Evolutionary conservation across 2,113 vertebrate species (phyloP), one percentile per base, ranked within the genome.

Genomic region (Sturnira hondurensis): DNA sequence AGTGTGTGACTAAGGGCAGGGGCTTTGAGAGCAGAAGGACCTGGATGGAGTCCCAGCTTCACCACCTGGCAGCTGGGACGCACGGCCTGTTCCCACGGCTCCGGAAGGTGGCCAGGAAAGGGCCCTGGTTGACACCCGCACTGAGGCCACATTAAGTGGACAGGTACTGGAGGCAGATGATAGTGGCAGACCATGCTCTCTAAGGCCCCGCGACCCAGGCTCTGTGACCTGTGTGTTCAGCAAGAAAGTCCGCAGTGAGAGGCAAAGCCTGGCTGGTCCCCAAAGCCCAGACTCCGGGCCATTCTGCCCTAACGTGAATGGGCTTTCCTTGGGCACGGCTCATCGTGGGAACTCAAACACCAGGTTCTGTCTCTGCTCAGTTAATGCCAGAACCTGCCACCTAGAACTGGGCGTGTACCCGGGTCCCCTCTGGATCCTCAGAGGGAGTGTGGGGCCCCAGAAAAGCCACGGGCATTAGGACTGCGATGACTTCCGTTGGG

Each of bases 131-230:
- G 61, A 22, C 52, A 41, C 52, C 28, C 31, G 12, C 19, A 3
- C 31, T 45, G 26, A 33, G 80, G 58, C 28, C 83, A 47, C 20
- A 14, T 63, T 13, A 26, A 22, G 24, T n/a, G 33, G 11, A 20
- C 61, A 67, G 12, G 33, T 13, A 4, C 19, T n/a, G n/a, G 71
- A 41, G 65, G 61, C 36, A 15, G 33, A 0, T 11, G 7, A 14
- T 4, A n/a, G 77, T 0, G 54, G 58, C 12, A 28, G 41, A 31
- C 5, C 6, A 22, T 19, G 5, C 0, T 26, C 7, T 4, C 3
- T 16, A 22, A 63, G 45, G 85, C 36, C 28, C 16, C 7, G 70
- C 50, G 86, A 47, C 67, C 31, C 28, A 14, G 68, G 41, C 41
- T 14, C 45, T 36, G 7, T 1, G 2, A 38, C 1, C 2, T 7